phyloP scores from a whole-genome alignment of 1,140 invertebrate species.

The Drosophila seguyi region DNA sequence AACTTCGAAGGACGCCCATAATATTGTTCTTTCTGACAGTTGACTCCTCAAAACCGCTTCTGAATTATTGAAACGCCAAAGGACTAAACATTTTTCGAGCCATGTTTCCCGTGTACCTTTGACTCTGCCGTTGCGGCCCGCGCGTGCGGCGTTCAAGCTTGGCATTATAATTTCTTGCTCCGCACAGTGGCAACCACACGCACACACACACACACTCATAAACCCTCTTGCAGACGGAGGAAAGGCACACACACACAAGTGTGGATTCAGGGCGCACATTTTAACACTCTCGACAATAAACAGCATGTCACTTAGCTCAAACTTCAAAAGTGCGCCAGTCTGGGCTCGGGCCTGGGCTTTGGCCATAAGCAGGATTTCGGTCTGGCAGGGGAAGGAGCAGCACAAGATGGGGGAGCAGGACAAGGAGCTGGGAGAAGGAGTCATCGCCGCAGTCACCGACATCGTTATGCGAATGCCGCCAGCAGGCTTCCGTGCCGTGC shows the following conservation, averaged over 20 bases:
- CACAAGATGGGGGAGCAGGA: neutral
- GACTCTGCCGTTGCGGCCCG: slow-evolving; percentile 27
- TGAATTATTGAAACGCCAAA: neutral
- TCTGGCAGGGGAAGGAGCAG: neutral
- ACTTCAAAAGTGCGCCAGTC: slow-evolving; percentile 80
- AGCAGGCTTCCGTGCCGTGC: slow-evolving; percentile 79
- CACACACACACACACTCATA: slow-evolving; percentile 5
- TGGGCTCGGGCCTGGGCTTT: slow-evolving; percentile 33
- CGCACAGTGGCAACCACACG: slow-evolving; percentile 61
- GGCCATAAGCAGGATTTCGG: slow-evolving; percentile 21
- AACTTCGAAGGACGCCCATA: neutral
- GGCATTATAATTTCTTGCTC: slow-evolving; percentile 84
- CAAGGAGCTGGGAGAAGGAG: slow-evolving; percentile 36
- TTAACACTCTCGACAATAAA: slow-evolving; percentile 85
- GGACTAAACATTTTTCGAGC: neutral
- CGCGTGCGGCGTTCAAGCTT: slow-evolving; percentile 75
- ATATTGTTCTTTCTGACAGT: neutral
- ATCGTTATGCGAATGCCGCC: slow-evolving; percentile 82
- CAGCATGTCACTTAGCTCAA: slow-evolving; percentile 85
- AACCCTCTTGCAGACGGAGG: slow-evolving; percentile 22
- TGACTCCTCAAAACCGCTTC: no score
- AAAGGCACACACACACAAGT: slow-evolving; percentile 24
- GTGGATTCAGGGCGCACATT: slow-evolving; percentile 65
- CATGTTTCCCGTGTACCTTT: slow-evolving; percentile 55
- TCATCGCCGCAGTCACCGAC: slow-evolving; percentile 71